Base-by-base conservation (phyloP, 2,888 invertebrate species). In the Melieria omissa region DNA sequence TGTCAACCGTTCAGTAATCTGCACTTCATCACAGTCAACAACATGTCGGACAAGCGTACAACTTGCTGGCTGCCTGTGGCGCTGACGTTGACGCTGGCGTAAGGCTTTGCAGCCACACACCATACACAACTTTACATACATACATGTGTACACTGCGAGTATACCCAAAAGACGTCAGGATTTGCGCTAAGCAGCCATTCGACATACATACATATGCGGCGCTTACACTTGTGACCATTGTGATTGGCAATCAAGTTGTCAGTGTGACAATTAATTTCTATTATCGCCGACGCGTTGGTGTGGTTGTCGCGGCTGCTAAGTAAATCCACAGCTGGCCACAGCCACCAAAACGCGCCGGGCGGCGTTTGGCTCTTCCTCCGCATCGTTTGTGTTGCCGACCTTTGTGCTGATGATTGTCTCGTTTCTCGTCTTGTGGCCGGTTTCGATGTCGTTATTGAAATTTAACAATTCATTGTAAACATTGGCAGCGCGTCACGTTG, bases 1-100 rank as follows among this genome's bases (percentile, higher is more conserved):
- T 77, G 76, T 66, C 74, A 74, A 74, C 75, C 75, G 76, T 77
- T 75, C 74, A 77, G 75, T 75, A 75, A 77, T 74, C 76, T 73
- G 75, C 73, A 77, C 76, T 77, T 75, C 74, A 75, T 75, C 74
- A 75, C 71, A 77, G 74, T 75, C 75, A 73, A 62, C 72, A 72
- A 73, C 65, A 72, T 73, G 68, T 73, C 72, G 72, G 73, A 75
- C 63, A 12, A 72, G 67, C 60, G 44, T 70, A 54, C 54, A 66
- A 58, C 71, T 69, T 52, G 29, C 46, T 52, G 29, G 16, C 16
- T 16, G 16, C 1, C 16, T 16, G 1, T 16, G 16, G 64, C 61
- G n/a, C 46, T 58, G 29, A 47, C 49, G 10, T 41, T 63, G 63
- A 62, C 62, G 47, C 49, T 49, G 29, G 29, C 29, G 29, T 29